Percentiles rank a stretch among this genome's conserved stretches.
Evolutionary conservation across 1,140 invertebrate species (phyloP).

Genomic region (Pollicipes pollicipes): DNA sequence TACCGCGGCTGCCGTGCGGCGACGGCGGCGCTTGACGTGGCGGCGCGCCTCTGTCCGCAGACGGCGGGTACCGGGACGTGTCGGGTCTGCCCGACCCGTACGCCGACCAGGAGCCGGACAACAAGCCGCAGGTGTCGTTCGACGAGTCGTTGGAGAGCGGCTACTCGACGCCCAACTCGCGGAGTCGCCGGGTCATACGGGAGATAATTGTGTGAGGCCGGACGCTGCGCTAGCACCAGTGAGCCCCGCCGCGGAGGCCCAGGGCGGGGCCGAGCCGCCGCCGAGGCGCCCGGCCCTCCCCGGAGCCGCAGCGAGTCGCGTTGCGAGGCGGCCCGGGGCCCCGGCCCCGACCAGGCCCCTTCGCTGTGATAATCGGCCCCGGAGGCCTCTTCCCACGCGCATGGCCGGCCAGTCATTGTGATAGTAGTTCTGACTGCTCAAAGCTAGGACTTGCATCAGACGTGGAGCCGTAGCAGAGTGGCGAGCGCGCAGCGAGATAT

Average conservation of each 20-base stretch:
- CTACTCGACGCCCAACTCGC: conserved; percentile 78
- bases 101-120: conserved; percentile 38
- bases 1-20: neutral
- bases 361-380: neutral
- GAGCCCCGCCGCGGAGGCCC: neutral
- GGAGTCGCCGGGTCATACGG: conserved; percentile 68
- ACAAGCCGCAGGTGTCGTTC: conserved; percentile 52
- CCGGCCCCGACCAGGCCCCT: too few species aligned
- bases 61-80: conserved; percentile 80
- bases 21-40: too few species aligned
- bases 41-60: conserved; percentile 29
- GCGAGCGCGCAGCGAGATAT: neutral
- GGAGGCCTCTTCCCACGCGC: neutral
- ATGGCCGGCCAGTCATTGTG: neutral
- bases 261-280: neutral
- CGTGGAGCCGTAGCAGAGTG: neutral
- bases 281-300: too few species aligned
- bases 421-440: conserved; percentile 1
- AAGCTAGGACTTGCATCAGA: neutral
- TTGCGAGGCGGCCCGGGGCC: neutral
- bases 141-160: conserved; percentile 81
- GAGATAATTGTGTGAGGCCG: conserved; percentile 74
- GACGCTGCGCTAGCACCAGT: neutral
- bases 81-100: conserved; percentile 73
- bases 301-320: neutral